phyloP scores from a whole-genome alignment of 92 coral and sea anemone genomes.

The Montipora capitata region DNA sequence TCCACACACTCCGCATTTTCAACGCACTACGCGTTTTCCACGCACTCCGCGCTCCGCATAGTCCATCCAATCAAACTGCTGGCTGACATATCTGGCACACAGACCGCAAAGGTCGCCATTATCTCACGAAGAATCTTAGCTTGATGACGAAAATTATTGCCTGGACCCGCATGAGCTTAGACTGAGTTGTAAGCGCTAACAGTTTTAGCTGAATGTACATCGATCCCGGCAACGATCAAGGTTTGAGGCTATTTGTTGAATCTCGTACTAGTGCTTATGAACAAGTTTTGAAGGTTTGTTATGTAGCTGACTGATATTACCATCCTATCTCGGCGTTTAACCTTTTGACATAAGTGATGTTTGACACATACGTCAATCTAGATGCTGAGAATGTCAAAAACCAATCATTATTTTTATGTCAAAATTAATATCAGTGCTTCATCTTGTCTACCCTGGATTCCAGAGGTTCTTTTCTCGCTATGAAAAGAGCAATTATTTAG shows the following conservation, averaged over 20 bases:
- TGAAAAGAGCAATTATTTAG: too few species aligned
- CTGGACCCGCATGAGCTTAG: slow-evolving; percentile 32
- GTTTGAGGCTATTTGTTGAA: not conserved
- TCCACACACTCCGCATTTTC: too few species aligned
- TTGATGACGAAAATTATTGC: slow-evolving; percentile 48
- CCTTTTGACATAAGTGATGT: slow-evolving; percentile 15
- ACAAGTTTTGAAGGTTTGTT: slow-evolving; percentile 3
- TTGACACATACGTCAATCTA: slow-evolving; percentile 23
- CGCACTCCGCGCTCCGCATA: too few species aligned
- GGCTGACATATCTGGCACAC: slow-evolving; percentile 12
- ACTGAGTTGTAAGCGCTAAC: not conserved
- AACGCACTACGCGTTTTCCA: too few species aligned
- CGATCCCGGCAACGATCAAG: not conserved
- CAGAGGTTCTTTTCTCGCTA: too few species aligned
- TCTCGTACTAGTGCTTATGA: not conserved
- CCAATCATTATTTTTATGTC: not conserved
- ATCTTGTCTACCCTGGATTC: too few species aligned
- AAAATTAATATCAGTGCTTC: not conserved
- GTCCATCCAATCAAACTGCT: not conserved
- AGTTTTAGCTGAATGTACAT: not conserved
- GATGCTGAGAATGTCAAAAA: slow-evolving; percentile 3
- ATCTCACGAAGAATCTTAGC: slow-evolving; percentile 42
- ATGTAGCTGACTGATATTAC: not conserved
- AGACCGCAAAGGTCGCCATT: slow-evolving; percentile 33
- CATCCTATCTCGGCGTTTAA: slow-evolving; percentile 2